Conservation (phyloP, 2,797 vertebrate species). For the Falco cherrug region DNA sequence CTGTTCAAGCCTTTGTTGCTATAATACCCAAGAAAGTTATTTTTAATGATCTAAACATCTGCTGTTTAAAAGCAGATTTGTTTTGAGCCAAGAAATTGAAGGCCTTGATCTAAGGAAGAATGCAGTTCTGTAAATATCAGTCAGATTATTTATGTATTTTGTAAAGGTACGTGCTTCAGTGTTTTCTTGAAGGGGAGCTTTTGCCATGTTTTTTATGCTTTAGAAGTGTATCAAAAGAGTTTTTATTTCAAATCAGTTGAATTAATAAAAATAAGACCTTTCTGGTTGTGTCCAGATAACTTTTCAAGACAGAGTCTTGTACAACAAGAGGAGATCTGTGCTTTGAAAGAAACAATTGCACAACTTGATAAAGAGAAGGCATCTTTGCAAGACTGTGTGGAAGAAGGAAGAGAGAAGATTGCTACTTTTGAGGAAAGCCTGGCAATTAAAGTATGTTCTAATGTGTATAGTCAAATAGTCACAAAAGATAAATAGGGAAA, state of each 20-base stretch:
- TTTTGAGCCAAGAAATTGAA: background rate
- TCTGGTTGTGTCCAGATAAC: constrained; percentile 69
- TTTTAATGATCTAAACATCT: background rate
- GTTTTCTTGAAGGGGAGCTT: background rate
- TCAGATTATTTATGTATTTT: background rate
- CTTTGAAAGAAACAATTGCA: constrained; percentile 71
- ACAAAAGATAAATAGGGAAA: background rate
- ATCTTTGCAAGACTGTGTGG: constrained; percentile 75
- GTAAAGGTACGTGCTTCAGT: background rate
- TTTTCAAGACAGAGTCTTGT: constrained; percentile 71
- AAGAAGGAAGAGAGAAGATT: constrained; percentile 78
- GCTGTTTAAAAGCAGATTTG: background rate
- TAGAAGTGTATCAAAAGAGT: background rate
- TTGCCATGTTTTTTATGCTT: background rate
- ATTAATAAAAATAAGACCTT: constrained; percentile 35
- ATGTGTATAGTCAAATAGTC: background rate
- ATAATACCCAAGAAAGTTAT: background rate
- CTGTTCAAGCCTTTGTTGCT: background rate
- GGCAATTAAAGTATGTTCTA: constrained; percentile 70
- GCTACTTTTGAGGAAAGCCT: constrained; percentile 71
- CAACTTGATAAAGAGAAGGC: constrained; percentile 78
- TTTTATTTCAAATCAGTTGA: constrained; percentile 13
- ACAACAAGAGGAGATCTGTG: constrained; percentile 76
- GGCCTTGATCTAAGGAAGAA: background rate
- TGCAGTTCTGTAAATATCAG: background rate